Base-by-base conservation (phyloP, 2,888 invertebrate genomes). In the Hydriomena furcata region DNA sequence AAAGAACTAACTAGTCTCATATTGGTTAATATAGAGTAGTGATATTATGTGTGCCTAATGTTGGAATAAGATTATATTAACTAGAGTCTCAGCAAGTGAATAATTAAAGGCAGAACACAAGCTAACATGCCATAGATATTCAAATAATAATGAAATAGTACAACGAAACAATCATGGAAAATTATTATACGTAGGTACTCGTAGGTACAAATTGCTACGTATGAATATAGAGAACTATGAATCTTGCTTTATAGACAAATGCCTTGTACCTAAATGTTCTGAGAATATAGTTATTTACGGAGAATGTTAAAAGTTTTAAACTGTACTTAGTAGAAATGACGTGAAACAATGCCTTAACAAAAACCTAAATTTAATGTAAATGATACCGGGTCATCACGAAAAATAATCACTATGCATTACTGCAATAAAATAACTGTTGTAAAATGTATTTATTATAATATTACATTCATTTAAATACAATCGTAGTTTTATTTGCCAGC, bases 1-100 rank as follows among this genome's bases (percentile, higher is more conserved):
- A 71, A 83, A 82, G 73, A 87, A 88, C 89, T 90, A 90, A 90
- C 89, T 89, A 90, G 89, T 90, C 89, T 90, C 87, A 88, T 84
- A 79, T 80, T 82, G 79, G 71, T 83, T 82, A 83, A 84, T 79
- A 79, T 84, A 86, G 80, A 71, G 60, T 83, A 86, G 82, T 83
- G 78, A 84, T 82, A 85, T 79, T 75, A 75, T 73, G 86, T 82
- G 89, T 89, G 89, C 89, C 88, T 90, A 87, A 86, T 78, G 67
- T 80, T 74, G 72, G 59, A 68, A 55, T 71, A 70, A 69, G 67
- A 57, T 66, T 61, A 70, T 61, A 58, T 60, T 60, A 63, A 60
- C 63, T 45, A 46, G 54, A 55, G 60, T 56, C 54, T 55, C 48
- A 55, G 25, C 28, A 40, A 50, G 47, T 56, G 45, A 58, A 49